Percentiles rank a stretch among this genome's conserved stretches.
Conservation (phyloP, 2,113 vertebrate genomes). For the Noturus placidus region DNA sequence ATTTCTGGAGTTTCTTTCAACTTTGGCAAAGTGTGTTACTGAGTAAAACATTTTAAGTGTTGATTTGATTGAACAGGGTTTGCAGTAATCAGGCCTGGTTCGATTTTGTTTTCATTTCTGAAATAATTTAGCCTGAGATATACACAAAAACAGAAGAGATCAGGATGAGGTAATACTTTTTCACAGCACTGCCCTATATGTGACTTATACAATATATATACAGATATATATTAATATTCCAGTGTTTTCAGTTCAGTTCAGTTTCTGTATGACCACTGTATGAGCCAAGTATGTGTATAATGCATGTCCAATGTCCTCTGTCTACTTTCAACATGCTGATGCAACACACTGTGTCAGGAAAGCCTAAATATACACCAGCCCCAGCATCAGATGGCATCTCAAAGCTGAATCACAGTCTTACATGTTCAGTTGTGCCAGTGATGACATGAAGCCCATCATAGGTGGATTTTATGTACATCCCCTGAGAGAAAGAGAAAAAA, state of each 20-base stretch:
- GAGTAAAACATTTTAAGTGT: no score
- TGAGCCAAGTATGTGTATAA: neutral
- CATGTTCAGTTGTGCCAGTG: conserved; percentile 95
- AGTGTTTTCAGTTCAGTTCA: neutral
- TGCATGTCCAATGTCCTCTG: conserved; percentile 4
- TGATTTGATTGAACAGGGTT: no score
- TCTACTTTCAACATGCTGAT: conserved; percentile 23
- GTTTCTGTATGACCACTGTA: neutral
- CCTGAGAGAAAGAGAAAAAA: conserved; percentile 68
- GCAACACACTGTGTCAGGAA: conserved; percentile 9
- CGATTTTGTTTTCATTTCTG: no score
- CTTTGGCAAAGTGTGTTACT: no score
- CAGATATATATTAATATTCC: neutral
- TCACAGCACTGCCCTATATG: no score
- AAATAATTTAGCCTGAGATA: no score
- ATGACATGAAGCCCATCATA: conserved; percentile 94
- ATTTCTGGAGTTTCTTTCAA: no score
- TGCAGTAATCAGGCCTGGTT: no score
- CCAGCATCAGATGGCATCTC: conserved; percentile 16
- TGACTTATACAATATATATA: neutral
- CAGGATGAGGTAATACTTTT: no score
- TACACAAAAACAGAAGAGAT: no score
- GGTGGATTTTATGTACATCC: conserved; percentile 98
- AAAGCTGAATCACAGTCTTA: conserved; percentile 57
- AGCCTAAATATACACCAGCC: conserved; percentile 38